Conservation (phyloP, 2,113 vertebrate species). For the Zosterops pallidus region DNA sequence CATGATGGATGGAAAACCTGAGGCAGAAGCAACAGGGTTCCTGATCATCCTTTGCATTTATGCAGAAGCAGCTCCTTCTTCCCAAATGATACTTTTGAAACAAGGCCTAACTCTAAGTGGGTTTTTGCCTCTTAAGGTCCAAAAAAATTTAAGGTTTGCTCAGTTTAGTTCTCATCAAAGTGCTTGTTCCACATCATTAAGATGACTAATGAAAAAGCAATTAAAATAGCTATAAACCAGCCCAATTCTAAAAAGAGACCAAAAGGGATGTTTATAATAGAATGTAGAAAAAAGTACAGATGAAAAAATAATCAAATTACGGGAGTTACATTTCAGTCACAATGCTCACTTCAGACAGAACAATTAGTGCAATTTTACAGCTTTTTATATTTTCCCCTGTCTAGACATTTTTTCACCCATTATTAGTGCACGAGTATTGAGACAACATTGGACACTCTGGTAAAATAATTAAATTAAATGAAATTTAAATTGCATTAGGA, state of each 20-base stretch:
- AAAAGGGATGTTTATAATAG: neutral
- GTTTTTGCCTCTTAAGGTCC: neutral
- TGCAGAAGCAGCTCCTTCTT: neutral
- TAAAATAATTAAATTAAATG: neutral
- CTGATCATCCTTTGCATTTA: neutral
- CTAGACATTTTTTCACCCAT: neutral
- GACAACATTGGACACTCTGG: neutral
- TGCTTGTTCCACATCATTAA: constrained; percentile 26
- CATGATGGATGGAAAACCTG: neutral
- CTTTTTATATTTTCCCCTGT: neutral
- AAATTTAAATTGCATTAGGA: constrained; percentile 32
- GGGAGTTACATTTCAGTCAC: neutral
- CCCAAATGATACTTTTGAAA: neutral
- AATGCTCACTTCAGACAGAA: neutral
- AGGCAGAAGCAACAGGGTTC: neutral
- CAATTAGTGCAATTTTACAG: neutral
- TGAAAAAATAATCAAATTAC: neutral
- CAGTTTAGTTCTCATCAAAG: neutral
- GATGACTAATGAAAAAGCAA: constrained; percentile 42
- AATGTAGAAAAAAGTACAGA: neutral
- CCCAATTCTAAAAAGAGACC: neutral
- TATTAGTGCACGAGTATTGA: neutral
- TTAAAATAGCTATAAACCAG: constrained; percentile 11
- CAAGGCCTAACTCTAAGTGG: neutral
- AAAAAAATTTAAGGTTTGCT: neutral